Evolutionary conservation across 2,888 invertebrate species (phyloP).

Genomic region (Toxonevra muliebris): DNA sequence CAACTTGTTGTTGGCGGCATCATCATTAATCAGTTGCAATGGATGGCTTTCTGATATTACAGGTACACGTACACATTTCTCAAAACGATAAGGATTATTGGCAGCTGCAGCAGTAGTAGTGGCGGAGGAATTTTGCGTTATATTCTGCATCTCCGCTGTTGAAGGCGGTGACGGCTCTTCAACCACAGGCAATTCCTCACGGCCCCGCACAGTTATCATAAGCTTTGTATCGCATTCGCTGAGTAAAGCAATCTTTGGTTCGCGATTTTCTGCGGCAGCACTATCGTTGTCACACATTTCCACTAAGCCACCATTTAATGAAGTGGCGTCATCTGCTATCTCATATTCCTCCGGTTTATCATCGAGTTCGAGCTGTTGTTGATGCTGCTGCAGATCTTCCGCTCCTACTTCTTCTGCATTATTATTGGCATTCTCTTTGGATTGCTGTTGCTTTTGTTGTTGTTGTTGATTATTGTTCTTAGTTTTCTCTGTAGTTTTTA

Average conservation of each 20-base stretch:
- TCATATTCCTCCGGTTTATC: conserved; percentile 66
- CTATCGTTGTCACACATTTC: too few species aligned
- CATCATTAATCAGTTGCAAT: conserved; percentile 48
- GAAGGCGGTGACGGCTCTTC: conserved; percentile 43
- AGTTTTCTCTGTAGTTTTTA: conserved; percentile 39
- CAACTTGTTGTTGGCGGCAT: conserved; percentile 8
- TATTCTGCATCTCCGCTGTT: conserved; percentile 2
- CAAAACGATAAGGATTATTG: conserved; percentile 45
- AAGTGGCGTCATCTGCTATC: conserved; percentile 68
- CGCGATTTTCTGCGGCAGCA: conserved; percentile 46
- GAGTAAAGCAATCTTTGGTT: conserved; percentile 67
- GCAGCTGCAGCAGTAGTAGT: conserved; percentile 2
- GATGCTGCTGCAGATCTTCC: not conserved
- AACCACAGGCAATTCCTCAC: conserved; percentile 75
- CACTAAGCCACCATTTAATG: conserved; percentile 55
- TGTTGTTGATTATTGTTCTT: conserved; percentile 40
- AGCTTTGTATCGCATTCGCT: conserved; percentile 65
- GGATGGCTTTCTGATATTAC: conserved; percentile 59
- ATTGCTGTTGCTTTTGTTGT: conserved; percentile 20
- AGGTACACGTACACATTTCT: conserved; percentile 59
- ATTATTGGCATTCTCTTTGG: conserved; percentile 33
- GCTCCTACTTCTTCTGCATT: conserved; percentile 33
- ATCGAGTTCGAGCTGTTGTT: conserved; percentile 32
- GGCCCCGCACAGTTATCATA: conserved; percentile 72
- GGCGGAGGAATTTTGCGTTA: too few species aligned